Evolutionary conservation across 2,888 invertebrate genomes (phyloP).

Genomic region (Xanthorhoe spadicearia): DNA sequence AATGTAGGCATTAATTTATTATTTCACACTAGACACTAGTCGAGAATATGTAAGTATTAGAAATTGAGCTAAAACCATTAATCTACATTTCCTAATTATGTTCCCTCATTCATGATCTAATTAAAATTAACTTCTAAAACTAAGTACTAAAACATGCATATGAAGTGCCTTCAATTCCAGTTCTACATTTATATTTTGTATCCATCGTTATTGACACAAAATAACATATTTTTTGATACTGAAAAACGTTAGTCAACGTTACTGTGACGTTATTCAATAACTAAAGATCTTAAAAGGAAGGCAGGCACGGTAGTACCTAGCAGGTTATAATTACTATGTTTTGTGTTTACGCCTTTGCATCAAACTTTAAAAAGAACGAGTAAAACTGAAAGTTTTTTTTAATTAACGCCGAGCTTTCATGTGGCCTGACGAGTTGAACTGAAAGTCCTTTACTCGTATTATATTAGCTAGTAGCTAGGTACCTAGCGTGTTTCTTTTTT

Average conservation of each 20-base stretch:
- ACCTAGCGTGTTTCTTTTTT: too few relatives aligned
- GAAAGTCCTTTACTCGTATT: not conserved
- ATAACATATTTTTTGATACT: too few relatives aligned
- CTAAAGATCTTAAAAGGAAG: too few relatives aligned
- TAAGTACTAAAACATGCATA: slow-evolving; percentile 29
- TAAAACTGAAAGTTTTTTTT: not conserved
- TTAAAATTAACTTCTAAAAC: slow-evolving; percentile 24
- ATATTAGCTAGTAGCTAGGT: too few relatives aligned
- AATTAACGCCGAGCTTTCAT: too few relatives aligned
- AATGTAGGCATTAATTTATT: not conserved
- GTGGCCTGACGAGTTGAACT: slow-evolving; percentile 10
- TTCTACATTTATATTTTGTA: not conserved
- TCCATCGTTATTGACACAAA: too few relatives aligned
- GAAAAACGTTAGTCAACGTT: too few relatives aligned
- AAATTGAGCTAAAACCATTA: slow-evolving; percentile 32
- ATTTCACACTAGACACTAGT: not conserved
- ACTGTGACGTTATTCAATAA: too few relatives aligned
- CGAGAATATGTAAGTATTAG: not conserved
- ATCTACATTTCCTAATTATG: slow-evolving; percentile 35
- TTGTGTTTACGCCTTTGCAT: not conserved
- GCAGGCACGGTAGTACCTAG: too few relatives aligned
- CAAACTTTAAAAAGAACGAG: too few relatives aligned
- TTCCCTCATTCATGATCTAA: slow-evolving; percentile 38
- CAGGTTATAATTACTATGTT: too few relatives aligned
- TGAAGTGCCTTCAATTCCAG: slow-evolving; percentile 33